These are phyloP conservation scores for Notolepis coatsorum DNA, from an alignment of 2,797 vertebrate species.

Conservation along the genomic window DNA sequence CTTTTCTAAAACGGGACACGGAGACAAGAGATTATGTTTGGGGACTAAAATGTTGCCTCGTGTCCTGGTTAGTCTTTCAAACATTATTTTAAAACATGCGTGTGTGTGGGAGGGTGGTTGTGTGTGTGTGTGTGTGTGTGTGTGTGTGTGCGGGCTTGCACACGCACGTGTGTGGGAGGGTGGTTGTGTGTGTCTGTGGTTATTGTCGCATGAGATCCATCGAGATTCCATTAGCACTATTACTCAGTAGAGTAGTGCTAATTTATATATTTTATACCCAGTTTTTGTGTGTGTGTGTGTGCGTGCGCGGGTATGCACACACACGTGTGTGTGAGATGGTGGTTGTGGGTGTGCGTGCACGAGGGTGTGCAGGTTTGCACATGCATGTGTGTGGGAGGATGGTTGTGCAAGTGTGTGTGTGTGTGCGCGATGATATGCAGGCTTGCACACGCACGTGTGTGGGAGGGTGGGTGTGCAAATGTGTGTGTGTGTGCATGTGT, in stretches of 20 bases:
- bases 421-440: not conserved
- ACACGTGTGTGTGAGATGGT: not conserved
- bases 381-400: too few relatives aligned
- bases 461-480: too few relatives aligned
- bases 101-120: not conserved
- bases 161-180: too few relatives aligned
- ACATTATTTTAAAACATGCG: conserved; percentile 34
- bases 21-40: conserved; percentile 53
- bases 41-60: conserved; percentile 41
- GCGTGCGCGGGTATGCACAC: too few relatives aligned
- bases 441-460: not conserved
- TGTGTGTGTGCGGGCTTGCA: not conserved
- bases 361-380: not conserved
- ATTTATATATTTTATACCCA: too few relatives aligned
- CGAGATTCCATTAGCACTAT: too few relatives aligned
- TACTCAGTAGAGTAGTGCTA: too few relatives aligned
- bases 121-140: conserved; percentile 12
- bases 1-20: conserved; percentile 69
- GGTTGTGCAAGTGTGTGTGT: not conserved
- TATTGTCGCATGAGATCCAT: too few relatives aligned
- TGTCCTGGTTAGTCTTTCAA: conserved; percentile 57
- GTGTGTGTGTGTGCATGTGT: not conserved
- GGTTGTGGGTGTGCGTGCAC: conserved; percentile 1
- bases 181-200: not conserved
- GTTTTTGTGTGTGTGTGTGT: too few relatives aligned